Base-by-base conservation (phyloP, 2,797 vertebrate genomes). In the Adelosebastes latens region DNA sequence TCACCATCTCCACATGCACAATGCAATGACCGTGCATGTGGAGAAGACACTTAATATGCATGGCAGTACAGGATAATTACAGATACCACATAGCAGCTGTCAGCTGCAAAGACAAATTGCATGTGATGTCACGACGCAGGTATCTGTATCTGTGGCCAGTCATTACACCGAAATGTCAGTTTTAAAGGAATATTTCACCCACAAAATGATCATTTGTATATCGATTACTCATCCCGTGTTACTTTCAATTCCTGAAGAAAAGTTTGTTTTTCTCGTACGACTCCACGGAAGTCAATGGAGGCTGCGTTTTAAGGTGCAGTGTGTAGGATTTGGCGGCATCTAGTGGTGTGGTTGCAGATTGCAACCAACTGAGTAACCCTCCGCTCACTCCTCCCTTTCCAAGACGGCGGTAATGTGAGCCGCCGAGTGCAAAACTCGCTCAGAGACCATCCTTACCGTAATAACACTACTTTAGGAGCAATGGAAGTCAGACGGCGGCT, bases 41-140 rank as follows among this genome's bases (percentile, higher is more conserved):
- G 83, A 66, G 77, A 70, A 79, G 56, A 66, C 31, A 52, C 65
- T 68, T 39, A 71, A 63, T 76, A 39, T 67, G 32, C 71, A 79
- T 72, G 46, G 64, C 11, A 16, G 49, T 22, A 16, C 12, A 29
- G 42, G 42, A 31, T 80, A 74, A 84, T 86, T 78, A 79, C 85
- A 66, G 75, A 80, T 20, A 64, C 20, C 20, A 56, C 49, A 52
- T 7, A 67, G 70, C 58, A 27, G 32, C 66, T 70, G 24, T 88
- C 53, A 56, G 61, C 56, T 81, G 42, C 60, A 79, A 55, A 72
- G n/a, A 73, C 42, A 68, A 76, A 80, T 31, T 42, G 32, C 75
- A 83, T 77, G 63, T 53, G 32, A 74, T 73, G 46, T 53, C 67
- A 59, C 27, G 8, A 34, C 18, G 5, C 63, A 59, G 12, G 78